These are phyloP conservation scores for Sebastes ruberrimus DNA, from an alignment of 2,797 vertebrate species.

Conservation along the genomic window DNA sequence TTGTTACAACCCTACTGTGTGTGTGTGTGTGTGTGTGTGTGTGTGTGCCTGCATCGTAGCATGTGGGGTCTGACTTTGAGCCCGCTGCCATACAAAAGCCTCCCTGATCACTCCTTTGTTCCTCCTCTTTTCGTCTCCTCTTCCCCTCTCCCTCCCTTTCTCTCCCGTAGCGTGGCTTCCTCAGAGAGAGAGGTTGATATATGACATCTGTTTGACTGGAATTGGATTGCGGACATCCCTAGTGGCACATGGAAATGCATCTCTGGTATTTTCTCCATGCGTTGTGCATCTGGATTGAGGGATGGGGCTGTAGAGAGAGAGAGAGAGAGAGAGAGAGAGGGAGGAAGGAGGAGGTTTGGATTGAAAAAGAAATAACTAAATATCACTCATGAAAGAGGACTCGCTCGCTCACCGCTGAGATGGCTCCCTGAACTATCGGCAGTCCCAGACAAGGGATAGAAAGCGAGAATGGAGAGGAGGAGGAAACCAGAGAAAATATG, in stretches of 20 bases:
- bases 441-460: conserved; percentile 14
- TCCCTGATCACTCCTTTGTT: conserved; percentile 69
- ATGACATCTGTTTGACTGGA: conserved; percentile 83
- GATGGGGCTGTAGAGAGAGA: background rate
- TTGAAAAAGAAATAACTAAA: conserved; percentile 28
- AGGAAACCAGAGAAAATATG: conserved; percentile 24
- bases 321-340: background rate
- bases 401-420: conserved; percentile 10
- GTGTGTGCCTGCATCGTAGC: conserved; percentile 21
- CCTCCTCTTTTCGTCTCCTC: conserved; percentile 30
- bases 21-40: background rate
- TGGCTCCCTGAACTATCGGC: conserved; percentile 17
- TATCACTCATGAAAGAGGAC: conserved; percentile 5
- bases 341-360: conserved; percentile 18
- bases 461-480: background rate
- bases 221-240: conserved; percentile 76
- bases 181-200: conserved; percentile 73
- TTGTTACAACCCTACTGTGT: conserved; percentile 23
- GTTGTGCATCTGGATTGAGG: conserved; percentile 48
- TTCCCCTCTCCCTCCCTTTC: conserved; percentile 39
- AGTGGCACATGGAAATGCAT: conserved; percentile 71
- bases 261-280: conserved; percentile 56
- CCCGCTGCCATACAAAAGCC: conserved; percentile 56
- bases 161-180: conserved; percentile 54
- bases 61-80: conserved; percentile 57